Evolutionary conservation across 2,113 vertebrate species (phyloP).

Genomic region (Callipepla squamata): DNA sequence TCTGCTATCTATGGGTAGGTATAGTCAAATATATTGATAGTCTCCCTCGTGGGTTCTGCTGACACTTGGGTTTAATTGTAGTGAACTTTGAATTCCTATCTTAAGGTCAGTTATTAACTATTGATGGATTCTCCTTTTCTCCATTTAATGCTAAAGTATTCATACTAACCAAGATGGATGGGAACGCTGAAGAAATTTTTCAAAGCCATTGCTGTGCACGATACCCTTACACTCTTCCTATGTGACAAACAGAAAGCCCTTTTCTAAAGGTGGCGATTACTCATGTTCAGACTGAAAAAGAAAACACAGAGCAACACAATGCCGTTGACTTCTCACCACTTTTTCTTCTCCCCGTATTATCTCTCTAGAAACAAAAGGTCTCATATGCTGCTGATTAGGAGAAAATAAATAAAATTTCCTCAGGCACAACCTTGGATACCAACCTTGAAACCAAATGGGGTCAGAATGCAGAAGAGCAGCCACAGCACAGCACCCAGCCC

Average conservation of each 20-base stretch:
- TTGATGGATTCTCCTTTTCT: conserved; percentile 84
- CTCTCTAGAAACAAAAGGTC: conserved; percentile 45
- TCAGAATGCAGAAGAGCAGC: conserved; percentile 57
- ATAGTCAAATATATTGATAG: conserved; percentile 80
- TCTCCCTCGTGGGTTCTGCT: conserved; percentile 77
- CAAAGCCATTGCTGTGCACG: conserved; percentile 68
- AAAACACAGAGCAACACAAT: background rate
- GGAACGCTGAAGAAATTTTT: conserved; percentile 70
- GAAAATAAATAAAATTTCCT: conserved; percentile 63
- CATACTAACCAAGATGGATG: conserved; percentile 83
- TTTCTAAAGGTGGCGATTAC: conserved; percentile 66
- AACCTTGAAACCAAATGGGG: conserved; percentile 72
- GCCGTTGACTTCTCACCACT: background rate
- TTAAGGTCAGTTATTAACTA: conserved; percentile 87
- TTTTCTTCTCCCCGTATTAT: background rate
- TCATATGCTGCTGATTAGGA: background rate
- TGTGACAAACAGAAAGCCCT: conserved; percentile 61
- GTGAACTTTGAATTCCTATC: conserved; percentile 85
- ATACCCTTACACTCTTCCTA: conserved; percentile 61
- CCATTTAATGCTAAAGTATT: conserved; percentile 84
- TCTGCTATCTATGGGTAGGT: conserved; percentile 63
- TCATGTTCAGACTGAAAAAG: conserved; percentile 57
- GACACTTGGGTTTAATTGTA: conserved; percentile 82
- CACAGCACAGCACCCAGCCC: conserved; percentile 38
- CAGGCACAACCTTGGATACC: conserved; percentile 73